phyloP scores from a whole-genome alignment of 2,888 invertebrate genomes.

The Metopia argyrocephala region DNA sequence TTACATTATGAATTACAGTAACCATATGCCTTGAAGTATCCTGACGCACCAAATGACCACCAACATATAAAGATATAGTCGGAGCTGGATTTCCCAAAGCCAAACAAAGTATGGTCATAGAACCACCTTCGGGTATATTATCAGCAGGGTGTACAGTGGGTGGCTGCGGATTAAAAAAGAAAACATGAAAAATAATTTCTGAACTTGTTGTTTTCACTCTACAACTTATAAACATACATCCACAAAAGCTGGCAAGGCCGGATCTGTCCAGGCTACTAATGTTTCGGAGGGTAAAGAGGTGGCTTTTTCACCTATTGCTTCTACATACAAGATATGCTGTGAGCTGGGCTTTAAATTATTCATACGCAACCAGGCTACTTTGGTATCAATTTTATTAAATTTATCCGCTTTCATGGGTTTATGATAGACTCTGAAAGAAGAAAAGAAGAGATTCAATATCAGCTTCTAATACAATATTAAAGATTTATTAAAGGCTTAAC shows the following conservation, averaged over 20 bases:
- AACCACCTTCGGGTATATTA: slow-evolving; percentile 89
- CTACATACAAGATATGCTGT: slow-evolving; percentile 89
- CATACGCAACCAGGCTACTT: slow-evolving; percentile 85
- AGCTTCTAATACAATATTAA: too few species aligned
- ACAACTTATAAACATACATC: slow-evolving; percentile 81
- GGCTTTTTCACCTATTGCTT: slow-evolving; percentile 84
- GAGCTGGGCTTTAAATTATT: slow-evolving; percentile 88
- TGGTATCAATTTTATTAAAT: slow-evolving; percentile 82
- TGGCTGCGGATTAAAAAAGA: slow-evolving; percentile 81
- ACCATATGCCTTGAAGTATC: slow-evolving; percentile 92
- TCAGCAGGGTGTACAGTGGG: slow-evolving; percentile 91
- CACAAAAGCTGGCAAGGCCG: slow-evolving; percentile 91
- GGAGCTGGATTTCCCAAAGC: slow-evolving; percentile 92
- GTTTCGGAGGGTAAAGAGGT: slow-evolving; percentile 89
- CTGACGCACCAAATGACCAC: slow-evolving; percentile 86
- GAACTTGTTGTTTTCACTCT: background rate
- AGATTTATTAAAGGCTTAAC: too few species aligned
- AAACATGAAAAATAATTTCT: too few species aligned
- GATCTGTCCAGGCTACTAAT: slow-evolving; percentile 91
- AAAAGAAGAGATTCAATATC: too few species aligned
- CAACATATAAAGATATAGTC: slow-evolving; percentile 88
- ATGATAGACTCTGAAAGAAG: slow-evolving; percentile 83
- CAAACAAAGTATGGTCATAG: slow-evolving; percentile 91
- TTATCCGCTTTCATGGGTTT: slow-evolving; percentile 83
- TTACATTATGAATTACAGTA: slow-evolving; percentile 90